These are phyloP conservation scores for Hapalemur alaotrensis DNA, from an alignment of 2,797 vertebrate species.

Conservation along the genomic window DNA sequence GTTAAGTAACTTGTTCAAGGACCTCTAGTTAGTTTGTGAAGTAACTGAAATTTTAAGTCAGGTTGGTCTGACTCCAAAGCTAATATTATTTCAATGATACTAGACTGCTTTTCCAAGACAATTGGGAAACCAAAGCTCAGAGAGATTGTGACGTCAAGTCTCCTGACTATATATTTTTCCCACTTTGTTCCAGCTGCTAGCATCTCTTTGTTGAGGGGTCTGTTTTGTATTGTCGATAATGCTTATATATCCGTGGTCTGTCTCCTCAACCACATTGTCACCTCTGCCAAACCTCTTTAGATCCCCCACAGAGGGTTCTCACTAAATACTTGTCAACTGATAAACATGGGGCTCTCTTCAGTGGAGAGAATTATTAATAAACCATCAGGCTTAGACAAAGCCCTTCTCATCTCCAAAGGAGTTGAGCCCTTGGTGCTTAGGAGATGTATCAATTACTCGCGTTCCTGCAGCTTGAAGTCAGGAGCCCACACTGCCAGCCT, in stretches of 20 bases:
- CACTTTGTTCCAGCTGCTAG: neutral
- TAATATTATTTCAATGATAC: neutral
- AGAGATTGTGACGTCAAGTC: constrained; percentile 13
- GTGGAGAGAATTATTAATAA: constrained; percentile 71
- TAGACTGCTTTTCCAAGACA: constrained; percentile 24
- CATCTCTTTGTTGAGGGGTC: constrained; percentile 26
- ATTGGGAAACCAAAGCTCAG: constrained; percentile 20
- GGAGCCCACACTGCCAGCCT: constrained; percentile 56
- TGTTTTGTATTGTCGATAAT: constrained; percentile 39
- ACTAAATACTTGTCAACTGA: constrained; percentile 59
- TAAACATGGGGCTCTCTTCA: constrained; percentile 32
- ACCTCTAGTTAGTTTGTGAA: neutral
- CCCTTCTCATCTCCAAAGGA: constrained; percentile 60
- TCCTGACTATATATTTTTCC: neutral
- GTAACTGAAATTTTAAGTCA: constrained; percentile 45
- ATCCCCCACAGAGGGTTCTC: constrained; percentile 19
- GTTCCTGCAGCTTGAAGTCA: constrained; percentile 49
- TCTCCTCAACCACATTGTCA: constrained; percentile 38
- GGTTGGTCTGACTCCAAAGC: constrained; percentile 44
- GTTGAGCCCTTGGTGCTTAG: constrained; percentile 53
- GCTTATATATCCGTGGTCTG: constrained; percentile 32
- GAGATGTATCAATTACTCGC: constrained; percentile 60
- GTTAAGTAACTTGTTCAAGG: constrained; percentile 52
- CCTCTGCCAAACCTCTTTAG: constrained; percentile 44
- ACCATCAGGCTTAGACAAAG: constrained; percentile 52